phyloP scores from a whole-genome alignment of 2,888 invertebrate species.

The Tenthredo notha region DNA sequence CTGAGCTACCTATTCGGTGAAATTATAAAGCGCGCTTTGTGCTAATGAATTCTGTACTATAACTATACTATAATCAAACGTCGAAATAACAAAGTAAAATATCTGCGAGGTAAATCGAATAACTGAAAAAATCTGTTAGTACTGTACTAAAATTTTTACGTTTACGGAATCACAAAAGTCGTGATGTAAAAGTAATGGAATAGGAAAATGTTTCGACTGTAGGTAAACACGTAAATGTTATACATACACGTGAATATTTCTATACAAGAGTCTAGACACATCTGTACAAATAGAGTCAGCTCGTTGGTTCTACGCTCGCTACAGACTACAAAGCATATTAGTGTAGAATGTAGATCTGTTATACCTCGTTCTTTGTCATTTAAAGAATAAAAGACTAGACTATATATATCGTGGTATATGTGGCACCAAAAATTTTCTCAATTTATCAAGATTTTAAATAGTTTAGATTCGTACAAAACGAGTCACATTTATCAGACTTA shows the following conservation, averaged over 20 bases:
- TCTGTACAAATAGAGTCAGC: not conserved
- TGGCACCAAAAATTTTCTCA: not conserved
- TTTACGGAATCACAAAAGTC: not conserved
- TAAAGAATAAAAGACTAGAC: not conserved
- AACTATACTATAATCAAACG: not conserved
- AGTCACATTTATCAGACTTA: not conserved
- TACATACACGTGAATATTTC: not conserved
- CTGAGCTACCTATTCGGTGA: not conserved
- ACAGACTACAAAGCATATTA: not conserved
- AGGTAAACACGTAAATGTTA: not conserved
- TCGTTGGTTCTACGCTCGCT: not conserved
- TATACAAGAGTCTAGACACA: not conserved
- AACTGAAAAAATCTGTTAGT: not conserved
- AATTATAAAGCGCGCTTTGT: not conserved
- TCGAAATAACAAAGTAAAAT: not conserved
- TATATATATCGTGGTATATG: not conserved
- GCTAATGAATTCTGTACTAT: not conserved
- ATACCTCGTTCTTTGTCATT: slow-evolving; percentile 3
- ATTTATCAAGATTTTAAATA: not conserved
- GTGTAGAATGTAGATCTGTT: not conserved
- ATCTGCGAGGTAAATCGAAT: not conserved
- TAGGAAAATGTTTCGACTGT: not conserved
- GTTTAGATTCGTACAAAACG: not conserved
- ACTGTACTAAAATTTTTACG: not conserved
- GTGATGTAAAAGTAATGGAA: not conserved